Base-by-base conservation (phyloP, 2,113 vertebrate species). In the Oreocharis arfaki region DNA sequence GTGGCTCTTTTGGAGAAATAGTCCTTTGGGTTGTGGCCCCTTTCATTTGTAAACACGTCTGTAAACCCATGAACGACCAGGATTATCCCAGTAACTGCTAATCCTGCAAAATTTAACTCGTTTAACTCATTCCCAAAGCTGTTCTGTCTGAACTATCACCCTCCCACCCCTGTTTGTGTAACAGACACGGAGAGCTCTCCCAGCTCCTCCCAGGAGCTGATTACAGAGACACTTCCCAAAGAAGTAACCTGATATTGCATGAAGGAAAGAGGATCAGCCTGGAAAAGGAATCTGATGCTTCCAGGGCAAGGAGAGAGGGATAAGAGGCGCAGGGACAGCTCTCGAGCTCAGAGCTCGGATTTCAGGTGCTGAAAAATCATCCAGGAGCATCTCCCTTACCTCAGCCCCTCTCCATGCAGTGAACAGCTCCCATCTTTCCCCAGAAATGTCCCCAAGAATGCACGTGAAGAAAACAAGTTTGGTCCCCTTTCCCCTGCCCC, bases 401-500 rank as follows among this genome's bases (percentile, higher is more conserved):
- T 93, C 88, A 56, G 57, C 69, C 13, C 8, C 47, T 59, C 65
- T 56, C 78, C 3, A 0, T 2, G 59, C 73, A 67, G 24, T 4
- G 24, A 33, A 47, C 28, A 82, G 69, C 53, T 47, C 86, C 56
- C 89, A 68, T 23, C 49, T 27, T 35, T n/a, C 47, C 89, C 88
- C 53, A 52, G 16, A 70, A 84, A 81, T 0, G 11, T 2, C 73
- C 87, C 69, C 61, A 47, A n/a, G 37, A 86, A 67, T 1, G 5
- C 2, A 19, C 0, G 4, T 60, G 84, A 95, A 95, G 41, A 79
- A 86, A 86, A 80, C 33, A 75, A 24, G 22, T 88, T 90, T 95
- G 95, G 96, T 96, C 90, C 93, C 95, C 93, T 90, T 79, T 61
- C 39, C 82, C 93, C 59, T 23, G 41, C 44, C 89, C 92, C 96